A percentile compares a stretch with the other conserved stretches of the same genome.
Conservation (phyloP, 2,797 vertebrate genomes). For the Peromyscus nudipes region DNA sequence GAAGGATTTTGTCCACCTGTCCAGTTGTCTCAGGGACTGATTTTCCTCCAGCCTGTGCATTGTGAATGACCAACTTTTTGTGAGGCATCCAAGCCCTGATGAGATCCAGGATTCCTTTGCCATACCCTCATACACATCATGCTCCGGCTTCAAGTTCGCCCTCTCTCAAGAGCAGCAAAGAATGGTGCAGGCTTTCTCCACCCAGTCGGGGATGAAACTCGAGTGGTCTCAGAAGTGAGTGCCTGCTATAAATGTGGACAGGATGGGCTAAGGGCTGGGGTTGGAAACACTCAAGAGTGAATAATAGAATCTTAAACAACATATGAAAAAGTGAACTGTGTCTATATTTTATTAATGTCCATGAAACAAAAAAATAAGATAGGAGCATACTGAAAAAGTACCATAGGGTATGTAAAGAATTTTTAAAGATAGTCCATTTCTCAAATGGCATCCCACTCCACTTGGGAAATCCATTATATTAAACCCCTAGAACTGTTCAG, state of each 20-base stretch:
- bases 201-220: constrained; percentile 92
- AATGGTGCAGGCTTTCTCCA: constrained; percentile 92
- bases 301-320: not conserved
- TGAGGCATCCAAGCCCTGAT: constrained; percentile 85
- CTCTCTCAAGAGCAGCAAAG: constrained; percentile 91
- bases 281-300: not conserved
- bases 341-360: not conserved
- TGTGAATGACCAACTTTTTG: constrained; percentile 93
- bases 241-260: not conserved
- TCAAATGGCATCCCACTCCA: not conserved
- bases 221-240: constrained; percentile 95
- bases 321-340: not conserved
- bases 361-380: not conserved
- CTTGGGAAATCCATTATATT: not conserved
- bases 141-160: constrained; percentile 90
- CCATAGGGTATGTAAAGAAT: not conserved
- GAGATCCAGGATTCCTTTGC: constrained; percentile 89
- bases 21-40: not conserved
- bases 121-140: constrained; percentile 87
- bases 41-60: constrained; percentile 90
- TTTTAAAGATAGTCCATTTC: not conserved
- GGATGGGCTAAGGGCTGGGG: not conserved
- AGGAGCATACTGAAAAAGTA: not conserved
- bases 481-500: not conserved
- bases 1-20: not conserved